phyloP scores from a whole-genome alignment of 2,797 vertebrate genomes.

The Steatocranus sp. region DNA sequence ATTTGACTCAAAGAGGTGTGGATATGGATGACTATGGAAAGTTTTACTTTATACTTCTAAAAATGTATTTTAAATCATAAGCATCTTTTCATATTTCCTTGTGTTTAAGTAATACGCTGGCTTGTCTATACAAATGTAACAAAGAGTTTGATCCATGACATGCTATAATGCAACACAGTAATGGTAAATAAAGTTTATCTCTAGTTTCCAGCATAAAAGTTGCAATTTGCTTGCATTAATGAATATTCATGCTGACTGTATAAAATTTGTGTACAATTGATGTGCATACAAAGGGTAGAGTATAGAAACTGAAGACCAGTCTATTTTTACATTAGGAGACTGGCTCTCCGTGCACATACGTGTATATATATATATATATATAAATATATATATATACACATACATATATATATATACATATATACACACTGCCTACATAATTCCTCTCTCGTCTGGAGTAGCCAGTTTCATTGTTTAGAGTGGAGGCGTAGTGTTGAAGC shows the following conservation, averaged over 20 bases:
- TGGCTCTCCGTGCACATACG: neutral
- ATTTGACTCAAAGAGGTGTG: neutral
- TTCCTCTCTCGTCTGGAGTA: neutral
- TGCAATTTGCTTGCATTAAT: neutral
- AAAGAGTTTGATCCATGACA: neutral
- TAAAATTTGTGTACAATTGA: neutral
- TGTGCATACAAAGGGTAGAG: neutral
- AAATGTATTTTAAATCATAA: fast-evolving
- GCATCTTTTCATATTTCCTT: neutral
- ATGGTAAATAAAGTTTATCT: neutral
- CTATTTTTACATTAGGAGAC: neutral
- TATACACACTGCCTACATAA: neutral
- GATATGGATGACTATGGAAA: neutral
- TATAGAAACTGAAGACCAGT: neutral
- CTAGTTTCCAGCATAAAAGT: neutral
- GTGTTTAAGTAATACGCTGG: neutral
- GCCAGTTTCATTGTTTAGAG: neutral
- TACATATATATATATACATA: fast-evolving
- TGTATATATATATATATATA: neutral
- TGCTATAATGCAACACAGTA: neutral
- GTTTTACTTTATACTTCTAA: neutral
- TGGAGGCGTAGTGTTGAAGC: neutral
- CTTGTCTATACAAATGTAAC: neutral
- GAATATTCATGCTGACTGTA: neutral
- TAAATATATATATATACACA: too few species aligned